Evolutionary conservation across 2,888 invertebrate genomes (phyloP).

Genomic region (Clanis bilineata): DNA sequence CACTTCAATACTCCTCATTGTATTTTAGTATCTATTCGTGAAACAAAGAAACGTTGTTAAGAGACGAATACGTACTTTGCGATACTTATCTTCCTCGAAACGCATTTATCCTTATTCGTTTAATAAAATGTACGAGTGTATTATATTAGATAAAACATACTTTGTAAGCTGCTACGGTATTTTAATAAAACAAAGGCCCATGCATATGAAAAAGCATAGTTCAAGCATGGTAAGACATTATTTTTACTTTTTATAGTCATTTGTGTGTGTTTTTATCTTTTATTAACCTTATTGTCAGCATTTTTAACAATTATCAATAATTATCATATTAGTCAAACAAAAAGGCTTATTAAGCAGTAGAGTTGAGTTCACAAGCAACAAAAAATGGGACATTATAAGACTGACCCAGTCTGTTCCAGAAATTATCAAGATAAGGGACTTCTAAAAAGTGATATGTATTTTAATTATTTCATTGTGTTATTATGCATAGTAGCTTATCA

Average conservation of each 20-base stretch:
- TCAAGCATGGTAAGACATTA: no score
- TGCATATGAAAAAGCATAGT: no score
- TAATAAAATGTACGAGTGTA: not conserved
- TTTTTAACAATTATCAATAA: no score
- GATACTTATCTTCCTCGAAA: not conserved
- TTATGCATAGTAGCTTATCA: not conserved
- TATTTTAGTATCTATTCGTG: constrained; percentile 24
- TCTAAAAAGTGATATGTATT: not conserved
- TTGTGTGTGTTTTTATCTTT: no score
- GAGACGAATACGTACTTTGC: constrained; percentile 5
- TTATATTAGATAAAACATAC: no score
- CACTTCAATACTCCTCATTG: constrained; percentile 31
- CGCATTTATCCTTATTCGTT: not conserved
- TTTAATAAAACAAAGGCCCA: no score
- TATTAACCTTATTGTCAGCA: no score
- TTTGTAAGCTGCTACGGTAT: no score
- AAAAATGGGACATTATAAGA: not conserved
- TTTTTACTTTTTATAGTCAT: no score
- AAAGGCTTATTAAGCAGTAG: not conserved
- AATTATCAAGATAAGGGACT: not conserved
- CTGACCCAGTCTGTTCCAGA: not conserved
- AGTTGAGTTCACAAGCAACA: not conserved
- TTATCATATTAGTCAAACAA: not conserved
- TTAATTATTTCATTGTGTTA: not conserved
- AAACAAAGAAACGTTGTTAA: constrained; percentile 22